These are phyloP conservation scores for Elephas maximus DNA, from an alignment of 2,113 vertebrate genomes.

Conservation along the genomic window DNA sequence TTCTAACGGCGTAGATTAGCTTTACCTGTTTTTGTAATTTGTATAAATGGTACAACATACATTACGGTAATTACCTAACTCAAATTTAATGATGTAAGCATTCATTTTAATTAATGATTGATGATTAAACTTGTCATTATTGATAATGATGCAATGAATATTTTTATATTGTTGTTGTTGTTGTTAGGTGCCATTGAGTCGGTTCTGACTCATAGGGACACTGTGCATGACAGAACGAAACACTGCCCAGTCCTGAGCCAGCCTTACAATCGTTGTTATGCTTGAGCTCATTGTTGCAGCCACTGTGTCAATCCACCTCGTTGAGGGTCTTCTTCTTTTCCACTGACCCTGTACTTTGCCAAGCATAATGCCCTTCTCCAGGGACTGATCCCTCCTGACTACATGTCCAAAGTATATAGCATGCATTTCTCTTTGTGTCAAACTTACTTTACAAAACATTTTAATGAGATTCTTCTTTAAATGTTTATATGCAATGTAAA, in stretches of 20 bases:
- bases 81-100: neutral
- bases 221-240: no score
- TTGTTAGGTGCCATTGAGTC: no score
- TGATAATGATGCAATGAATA: neutral
- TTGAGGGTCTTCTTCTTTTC: no score
- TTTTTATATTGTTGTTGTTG: neutral
- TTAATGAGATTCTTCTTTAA: neutral
- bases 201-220: no score
- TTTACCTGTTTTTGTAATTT: constrained; percentile 2
- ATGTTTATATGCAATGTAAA: neutral
- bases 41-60: neutral
- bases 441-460: neutral
- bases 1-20: neutral
- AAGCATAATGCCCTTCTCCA: no score
- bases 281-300: no score
- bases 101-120: neutral
- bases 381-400: no score
- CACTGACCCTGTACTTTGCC: no score
- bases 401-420: neutral
- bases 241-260: no score
- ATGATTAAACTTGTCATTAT: neutral
- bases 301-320: no score
- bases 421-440: neutral
- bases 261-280: no score
- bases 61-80: neutral